Conservation (phyloP, 2,888 invertebrate genomes). For the Aspidiotus destructor region DNA sequence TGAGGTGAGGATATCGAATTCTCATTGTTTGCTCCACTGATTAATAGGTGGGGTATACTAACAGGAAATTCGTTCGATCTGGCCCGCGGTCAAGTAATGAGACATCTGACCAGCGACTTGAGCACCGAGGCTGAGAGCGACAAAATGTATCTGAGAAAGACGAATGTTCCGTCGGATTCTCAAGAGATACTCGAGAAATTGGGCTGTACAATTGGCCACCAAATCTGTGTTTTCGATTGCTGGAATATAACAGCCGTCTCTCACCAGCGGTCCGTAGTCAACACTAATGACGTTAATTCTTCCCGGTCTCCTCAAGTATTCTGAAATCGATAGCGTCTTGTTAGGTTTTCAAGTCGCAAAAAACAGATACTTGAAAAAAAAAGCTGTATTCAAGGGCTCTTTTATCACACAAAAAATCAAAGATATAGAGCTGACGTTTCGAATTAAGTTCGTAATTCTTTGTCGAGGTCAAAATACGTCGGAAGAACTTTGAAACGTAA, state of each 20-base stretch:
- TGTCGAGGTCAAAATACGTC: too few species aligned
- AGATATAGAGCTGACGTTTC: too few species aligned
- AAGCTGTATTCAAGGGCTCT: too few species aligned
- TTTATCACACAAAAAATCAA: too few species aligned
- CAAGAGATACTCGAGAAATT: constrained; percentile 50
- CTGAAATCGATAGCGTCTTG: constrained; percentile 40
- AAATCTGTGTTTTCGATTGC: constrained; percentile 51
- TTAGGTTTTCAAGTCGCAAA: too few species aligned
- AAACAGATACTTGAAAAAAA: too few species aligned
- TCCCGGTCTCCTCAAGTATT: constrained; percentile 47
- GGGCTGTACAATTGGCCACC: constrained; percentile 52
- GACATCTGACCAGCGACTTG: constrained; percentile 51
- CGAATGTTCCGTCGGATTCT: constrained; percentile 41
- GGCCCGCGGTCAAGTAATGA: constrained; percentile 45
- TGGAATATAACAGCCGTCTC: constrained; percentile 51
- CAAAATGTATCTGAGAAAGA: constrained; percentile 48
- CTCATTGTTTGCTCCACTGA: too few species aligned
- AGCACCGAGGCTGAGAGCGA: constrained; percentile 57
- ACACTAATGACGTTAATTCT: constrained; percentile 52
- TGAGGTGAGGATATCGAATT: too few species aligned
- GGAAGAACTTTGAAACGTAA: too few species aligned
- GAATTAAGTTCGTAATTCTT: too few species aligned
- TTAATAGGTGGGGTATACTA: too few species aligned
- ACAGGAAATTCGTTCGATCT: constrained; percentile 51
- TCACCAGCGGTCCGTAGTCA: constrained; percentile 52